Conservation (phyloP, 2,113 vertebrate genomes). For the Ciconia stormi region DNA sequence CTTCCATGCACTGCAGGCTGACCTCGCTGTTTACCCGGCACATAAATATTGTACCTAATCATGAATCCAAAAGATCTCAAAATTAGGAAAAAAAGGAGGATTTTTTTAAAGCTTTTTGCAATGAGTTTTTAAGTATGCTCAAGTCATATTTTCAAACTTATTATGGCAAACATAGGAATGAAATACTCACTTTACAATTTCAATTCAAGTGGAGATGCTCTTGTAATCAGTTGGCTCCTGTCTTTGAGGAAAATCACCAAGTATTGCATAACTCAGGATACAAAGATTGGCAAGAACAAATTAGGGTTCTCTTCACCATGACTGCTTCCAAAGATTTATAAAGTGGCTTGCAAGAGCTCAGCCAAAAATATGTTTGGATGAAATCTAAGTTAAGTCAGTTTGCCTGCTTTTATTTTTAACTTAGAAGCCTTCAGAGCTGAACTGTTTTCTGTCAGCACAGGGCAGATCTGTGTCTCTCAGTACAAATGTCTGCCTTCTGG, state of each 20-base stretch:
- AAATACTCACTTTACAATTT: not conserved
- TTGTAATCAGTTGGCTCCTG: not conserved
- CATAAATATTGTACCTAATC: not conserved
- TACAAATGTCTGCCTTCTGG: not conserved
- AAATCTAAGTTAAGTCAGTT: not conserved
- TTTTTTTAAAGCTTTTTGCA: not conserved
- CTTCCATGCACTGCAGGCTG: not conserved
- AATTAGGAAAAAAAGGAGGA: not conserved
- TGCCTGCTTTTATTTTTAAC: not conserved
- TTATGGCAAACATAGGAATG: not conserved
- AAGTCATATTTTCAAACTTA: not conserved
- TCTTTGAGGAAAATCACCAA: not conserved
- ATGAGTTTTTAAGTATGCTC: not conserved
- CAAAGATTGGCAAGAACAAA: not conserved
- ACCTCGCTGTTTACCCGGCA: not conserved
- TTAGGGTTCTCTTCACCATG: not conserved
- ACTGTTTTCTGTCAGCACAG: not conserved
- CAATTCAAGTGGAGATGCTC: not conserved
- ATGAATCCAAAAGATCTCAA: not conserved
- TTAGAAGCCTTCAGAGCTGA: not conserved
- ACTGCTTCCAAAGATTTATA: conserved; percentile 4
- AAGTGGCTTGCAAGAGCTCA: not conserved
- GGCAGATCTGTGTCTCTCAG: not conserved
- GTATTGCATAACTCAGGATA: not conserved
- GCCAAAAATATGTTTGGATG: not conserved